These are phyloP conservation scores for Prosapia bicincta DNA, from an alignment of 2,888 invertebrate species.

Conservation along the genomic window DNA sequence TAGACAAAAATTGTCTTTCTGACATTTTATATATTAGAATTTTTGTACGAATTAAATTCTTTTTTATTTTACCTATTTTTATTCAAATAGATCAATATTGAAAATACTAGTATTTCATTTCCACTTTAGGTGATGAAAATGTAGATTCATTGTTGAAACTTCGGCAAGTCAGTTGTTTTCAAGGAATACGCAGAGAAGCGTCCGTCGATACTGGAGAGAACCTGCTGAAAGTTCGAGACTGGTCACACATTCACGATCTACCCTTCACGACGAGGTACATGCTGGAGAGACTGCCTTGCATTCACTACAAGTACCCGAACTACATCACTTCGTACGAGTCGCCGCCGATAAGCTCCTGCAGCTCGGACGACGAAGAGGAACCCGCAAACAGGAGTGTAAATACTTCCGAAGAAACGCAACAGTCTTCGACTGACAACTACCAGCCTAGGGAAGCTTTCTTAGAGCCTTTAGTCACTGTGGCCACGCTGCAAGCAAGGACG, in stretches of 20 bases:
- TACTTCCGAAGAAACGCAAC: background rate
- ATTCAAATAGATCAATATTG: no score
- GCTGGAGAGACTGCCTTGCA: constrained; percentile 38
- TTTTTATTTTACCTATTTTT: no score
- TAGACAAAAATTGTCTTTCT: no score
- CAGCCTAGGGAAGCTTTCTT: background rate
- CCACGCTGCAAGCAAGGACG: background rate
- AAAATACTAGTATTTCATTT: no score
- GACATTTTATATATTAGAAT: no score
- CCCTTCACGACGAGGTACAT: constrained; percentile 9
- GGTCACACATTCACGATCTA: constrained; percentile 6
- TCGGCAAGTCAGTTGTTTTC: background rate
- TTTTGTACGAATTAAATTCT: no score
- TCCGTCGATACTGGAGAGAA: background rate
- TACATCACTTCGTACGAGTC: background rate
- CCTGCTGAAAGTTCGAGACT: background rate
- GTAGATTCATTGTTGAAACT: background rate
- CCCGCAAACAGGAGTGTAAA: background rate
- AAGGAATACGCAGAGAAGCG: background rate
- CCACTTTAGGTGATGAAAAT: background rate
- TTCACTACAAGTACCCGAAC: background rate
- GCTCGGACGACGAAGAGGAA: background rate
- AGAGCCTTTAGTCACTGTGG: background rate
- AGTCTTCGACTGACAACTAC: background rate
- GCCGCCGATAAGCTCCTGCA: background rate